These are phyloP conservation scores for Peribatodes rhomboidaria DNA, from an alignment of 2,888 invertebrate genomes.

Conservation along the genomic window DNA sequence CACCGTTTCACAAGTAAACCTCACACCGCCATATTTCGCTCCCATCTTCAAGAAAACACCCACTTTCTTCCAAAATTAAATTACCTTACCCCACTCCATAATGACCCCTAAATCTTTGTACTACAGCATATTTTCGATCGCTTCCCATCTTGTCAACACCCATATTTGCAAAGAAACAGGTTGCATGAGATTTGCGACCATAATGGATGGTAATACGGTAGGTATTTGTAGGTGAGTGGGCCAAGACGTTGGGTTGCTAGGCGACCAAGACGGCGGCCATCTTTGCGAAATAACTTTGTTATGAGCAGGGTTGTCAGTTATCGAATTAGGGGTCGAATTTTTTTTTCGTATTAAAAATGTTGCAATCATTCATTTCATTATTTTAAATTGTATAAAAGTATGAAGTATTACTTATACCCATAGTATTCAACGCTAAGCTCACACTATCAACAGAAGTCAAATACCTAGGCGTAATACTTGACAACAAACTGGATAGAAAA, in stretches of 20 bases:
- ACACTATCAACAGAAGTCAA: no score
- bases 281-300: slow-evolving; percentile 71
- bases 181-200: slow-evolving; percentile 43
- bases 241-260: slow-evolving; percentile 69
- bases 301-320: slow-evolving; percentile 67
- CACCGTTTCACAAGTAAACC: neutral
- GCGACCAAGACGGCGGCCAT: slow-evolving; percentile 75
- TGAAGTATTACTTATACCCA: no score
- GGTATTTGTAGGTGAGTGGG: slow-evolving; percentile 47
- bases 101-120: slow-evolving; percentile 39
- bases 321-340: neutral
- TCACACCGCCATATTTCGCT: neutral
- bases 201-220: slow-evolving; percentile 51
- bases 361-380: no score
- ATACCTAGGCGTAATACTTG: no score
- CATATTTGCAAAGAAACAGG: slow-evolving; percentile 40
- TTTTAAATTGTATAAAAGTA: no score
- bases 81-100: slow-evolving; percentile 41
- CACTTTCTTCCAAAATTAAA: slow-evolving; percentile 37
- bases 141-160: slow-evolving; percentile 42
- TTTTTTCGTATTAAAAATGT: neutral
- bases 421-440: no score
- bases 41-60: slow-evolving; percentile 27
- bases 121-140: slow-evolving; percentile 48
- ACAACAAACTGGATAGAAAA: no score